phyloP scores from a whole-genome alignment of 2,888 invertebrate genomes.

The Oscheius sp. region DNA sequence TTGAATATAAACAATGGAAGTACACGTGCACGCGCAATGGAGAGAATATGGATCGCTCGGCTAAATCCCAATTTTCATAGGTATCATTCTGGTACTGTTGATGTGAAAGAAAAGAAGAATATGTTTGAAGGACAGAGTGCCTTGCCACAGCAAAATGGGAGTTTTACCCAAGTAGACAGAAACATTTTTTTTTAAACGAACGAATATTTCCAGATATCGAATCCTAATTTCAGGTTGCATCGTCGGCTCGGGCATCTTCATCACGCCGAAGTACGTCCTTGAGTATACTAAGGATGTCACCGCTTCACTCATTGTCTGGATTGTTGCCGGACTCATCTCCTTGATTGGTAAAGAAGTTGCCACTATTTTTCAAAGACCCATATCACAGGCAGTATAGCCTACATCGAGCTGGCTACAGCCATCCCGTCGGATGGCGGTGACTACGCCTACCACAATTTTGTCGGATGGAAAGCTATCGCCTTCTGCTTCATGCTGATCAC shows the following conservation, averaged over 20 bases:
- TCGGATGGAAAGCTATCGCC: slow-evolving; percentile 35
- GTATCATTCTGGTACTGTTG: too few species aligned
- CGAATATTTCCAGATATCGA: too few species aligned
- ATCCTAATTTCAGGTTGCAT: slow-evolving; percentile 30
- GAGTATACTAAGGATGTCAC: slow-evolving; percentile 79
- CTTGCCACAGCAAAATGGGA: too few species aligned
- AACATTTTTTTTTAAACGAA: too few species aligned
- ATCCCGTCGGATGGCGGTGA: slow-evolving; percentile 76
- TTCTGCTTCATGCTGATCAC: slow-evolving; percentile 34
- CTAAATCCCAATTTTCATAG: too few species aligned
- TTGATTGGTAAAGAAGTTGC: slow-evolving; percentile 79
- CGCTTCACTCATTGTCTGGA: slow-evolving; percentile 84
- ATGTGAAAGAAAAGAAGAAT: too few species aligned
- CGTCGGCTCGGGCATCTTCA: slow-evolving; percentile 44
- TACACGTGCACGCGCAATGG: too few species aligned
- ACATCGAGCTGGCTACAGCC: slow-evolving; percentile 88
- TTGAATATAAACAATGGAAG: too few species aligned
- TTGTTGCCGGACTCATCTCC: slow-evolving; percentile 82
- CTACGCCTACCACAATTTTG: slow-evolving; percentile 37
- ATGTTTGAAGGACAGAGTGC: too few species aligned
- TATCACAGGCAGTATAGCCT: slow-evolving; percentile 80
- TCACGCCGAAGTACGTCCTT: slow-evolving; percentile 40
- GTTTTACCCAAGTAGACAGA: too few species aligned
- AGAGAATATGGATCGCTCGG: too few species aligned
- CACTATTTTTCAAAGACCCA: background rate